Evolutionary conservation across 2,113 vertebrate genomes (phyloP).

Genomic region (Planiliza haematocheilus): DNA sequence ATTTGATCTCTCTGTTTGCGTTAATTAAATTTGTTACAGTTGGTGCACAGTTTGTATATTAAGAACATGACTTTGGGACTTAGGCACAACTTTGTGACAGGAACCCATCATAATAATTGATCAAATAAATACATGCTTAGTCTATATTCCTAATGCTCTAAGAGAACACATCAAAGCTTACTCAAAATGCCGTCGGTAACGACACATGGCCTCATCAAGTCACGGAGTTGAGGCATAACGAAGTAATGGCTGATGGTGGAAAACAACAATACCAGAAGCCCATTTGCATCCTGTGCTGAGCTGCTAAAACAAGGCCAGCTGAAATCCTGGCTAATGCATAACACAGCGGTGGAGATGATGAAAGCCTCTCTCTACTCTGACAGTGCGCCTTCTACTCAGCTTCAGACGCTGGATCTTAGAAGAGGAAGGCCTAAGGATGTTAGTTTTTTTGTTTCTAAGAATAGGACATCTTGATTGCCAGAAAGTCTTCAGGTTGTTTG

Average conservation of each 20-base stretch:
- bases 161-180: neutral
- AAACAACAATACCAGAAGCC: constrained; percentile 29
- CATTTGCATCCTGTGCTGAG: constrained; percentile 48
- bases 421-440: constrained; percentile 45
- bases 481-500: constrained; percentile 10
- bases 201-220: constrained; percentile 22
- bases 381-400: constrained; percentile 36
- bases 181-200: neutral
- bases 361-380: constrained; percentile 48
- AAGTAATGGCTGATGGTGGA: constrained; percentile 24
- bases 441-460: constrained; percentile 58
- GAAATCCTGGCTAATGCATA: constrained; percentile 38
- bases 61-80: no score
- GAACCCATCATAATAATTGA: no score
- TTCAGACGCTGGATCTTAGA: constrained; percentile 43
- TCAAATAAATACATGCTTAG: no score
- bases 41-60: no score
- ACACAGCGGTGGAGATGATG: constrained; percentile 50
- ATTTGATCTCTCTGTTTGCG: no score
- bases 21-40: no score
- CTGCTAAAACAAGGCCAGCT: constrained; percentile 42
- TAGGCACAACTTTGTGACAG: no score
- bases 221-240: constrained; percentile 22
- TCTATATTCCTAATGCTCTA: neutral
- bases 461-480: constrained; percentile 44